Evolutionary conservation across 2,797 vertebrate species (phyloP).

Genomic region (Melanotaenia pygmaea): DNA sequence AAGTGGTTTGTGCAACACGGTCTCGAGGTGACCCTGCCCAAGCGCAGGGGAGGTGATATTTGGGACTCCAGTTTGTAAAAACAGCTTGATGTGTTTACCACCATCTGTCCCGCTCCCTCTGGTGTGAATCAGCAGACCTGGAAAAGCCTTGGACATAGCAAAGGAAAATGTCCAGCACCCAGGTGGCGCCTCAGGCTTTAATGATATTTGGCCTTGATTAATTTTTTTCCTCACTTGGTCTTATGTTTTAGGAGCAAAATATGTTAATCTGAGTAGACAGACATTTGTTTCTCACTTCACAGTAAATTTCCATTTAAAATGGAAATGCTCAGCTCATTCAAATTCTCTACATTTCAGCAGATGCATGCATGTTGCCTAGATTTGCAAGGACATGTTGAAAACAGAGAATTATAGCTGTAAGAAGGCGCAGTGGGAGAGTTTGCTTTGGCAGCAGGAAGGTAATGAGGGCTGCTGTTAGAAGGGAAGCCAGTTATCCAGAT

Average conservation of each 20-base stretch:
- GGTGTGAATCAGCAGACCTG: constrained; percentile 58
- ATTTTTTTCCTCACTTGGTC: constrained; percentile 15
- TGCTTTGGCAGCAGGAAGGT: constrained; percentile 18
- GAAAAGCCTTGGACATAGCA: constrained; percentile 43
- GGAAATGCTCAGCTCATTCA: neutral
- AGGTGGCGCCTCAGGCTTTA: constrained; percentile 52
- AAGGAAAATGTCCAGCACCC: constrained; percentile 44
- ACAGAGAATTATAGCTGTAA: constrained; percentile 1
- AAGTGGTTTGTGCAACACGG: neutral
- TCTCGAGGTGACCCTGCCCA: constrained; percentile 45
- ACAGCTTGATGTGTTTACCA: constrained; percentile 67
- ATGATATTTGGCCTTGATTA: constrained; percentile 67
- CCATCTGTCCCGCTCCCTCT: constrained; percentile 68
- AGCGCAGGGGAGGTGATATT: constrained; percentile 22
- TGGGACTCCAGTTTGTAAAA: constrained; percentile 36
- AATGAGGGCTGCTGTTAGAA: constrained; percentile 1
- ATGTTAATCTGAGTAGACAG: constrained; percentile 29
- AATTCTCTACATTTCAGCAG: constrained; percentile 13
- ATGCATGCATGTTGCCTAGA: neutral
- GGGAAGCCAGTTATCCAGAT: constrained; percentile 9
- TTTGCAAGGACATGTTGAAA: neutral
- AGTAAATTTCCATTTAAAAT: constrained; percentile 26
- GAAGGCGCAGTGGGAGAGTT: neutral
- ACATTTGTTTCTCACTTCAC: constrained; percentile 20
- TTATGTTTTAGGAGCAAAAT: constrained; percentile 35